Conservation (phyloP, 2,888 invertebrate genomes). For the Hetaerina titia region DNA sequence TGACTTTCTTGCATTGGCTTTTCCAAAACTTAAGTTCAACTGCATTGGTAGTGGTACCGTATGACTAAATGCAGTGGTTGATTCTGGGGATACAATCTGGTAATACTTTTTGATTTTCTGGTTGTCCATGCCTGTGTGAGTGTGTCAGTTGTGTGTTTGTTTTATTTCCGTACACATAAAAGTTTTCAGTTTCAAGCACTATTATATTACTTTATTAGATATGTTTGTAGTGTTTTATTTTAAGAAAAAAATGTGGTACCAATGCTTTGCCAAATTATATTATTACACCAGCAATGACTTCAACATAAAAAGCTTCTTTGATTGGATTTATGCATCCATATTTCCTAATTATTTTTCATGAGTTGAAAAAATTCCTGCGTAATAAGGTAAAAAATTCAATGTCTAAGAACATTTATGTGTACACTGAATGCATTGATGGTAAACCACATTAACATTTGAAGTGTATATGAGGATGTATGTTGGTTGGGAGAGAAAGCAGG, state of each 20-base stretch:
- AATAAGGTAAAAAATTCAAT: neutral
- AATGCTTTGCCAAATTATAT: neutral
- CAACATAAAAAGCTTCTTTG: neutral
- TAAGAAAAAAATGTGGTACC: slow-evolving; percentile 29
- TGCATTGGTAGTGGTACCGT: slow-evolving; percentile 64
- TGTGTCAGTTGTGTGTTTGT: slow-evolving; percentile 49
- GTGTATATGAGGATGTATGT: slow-evolving; percentile 59
- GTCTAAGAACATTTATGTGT: slow-evolving; percentile 55
- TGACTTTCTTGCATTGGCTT: slow-evolving; percentile 67
- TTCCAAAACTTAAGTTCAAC: slow-evolving; percentile 64
- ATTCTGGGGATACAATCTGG: slow-evolving; percentile 60
- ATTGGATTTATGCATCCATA: slow-evolving; percentile 18
- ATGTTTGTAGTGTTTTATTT: slow-evolving; percentile 29
- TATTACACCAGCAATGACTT: neutral
- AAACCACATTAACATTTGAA: slow-evolving; percentile 47
- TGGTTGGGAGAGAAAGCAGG: slow-evolving; percentile 64
- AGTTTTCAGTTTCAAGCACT: slow-evolving; percentile 42
- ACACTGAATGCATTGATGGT: slow-evolving; percentile 55
- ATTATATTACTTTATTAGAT: slow-evolving; percentile 32
- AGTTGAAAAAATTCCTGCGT: neutral
- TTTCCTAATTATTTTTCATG: neutral
- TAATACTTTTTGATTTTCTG: slow-evolving; percentile 58
- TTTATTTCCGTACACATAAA: slow-evolving; percentile 50
- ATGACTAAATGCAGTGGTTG: slow-evolving; percentile 66
- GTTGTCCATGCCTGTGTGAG: slow-evolving; percentile 62